Evolutionary conservation across 35 echinoderm and acorn worm species (phyloP).

Genomic region (Hemicentrotus pulcherrimus): DNA sequence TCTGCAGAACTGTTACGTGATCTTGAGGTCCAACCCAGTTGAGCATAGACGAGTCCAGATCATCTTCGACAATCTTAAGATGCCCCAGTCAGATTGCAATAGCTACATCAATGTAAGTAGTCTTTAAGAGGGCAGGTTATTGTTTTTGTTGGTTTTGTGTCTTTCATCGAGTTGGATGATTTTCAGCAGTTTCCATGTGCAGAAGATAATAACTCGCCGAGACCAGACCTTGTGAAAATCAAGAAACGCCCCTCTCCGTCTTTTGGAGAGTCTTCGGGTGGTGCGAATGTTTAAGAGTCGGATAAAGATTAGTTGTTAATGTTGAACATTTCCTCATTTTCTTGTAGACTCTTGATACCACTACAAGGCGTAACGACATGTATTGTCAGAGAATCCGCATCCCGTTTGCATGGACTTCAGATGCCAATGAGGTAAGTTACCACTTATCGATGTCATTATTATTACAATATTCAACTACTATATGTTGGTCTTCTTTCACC

Average conservation of each 20-base stretch:
- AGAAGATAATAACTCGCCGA: no score
- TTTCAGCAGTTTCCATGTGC: no score
- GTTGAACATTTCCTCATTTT: not conserved
- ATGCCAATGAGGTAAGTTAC: slow-evolving; percentile 69
- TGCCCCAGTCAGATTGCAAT: slow-evolving; percentile 57
- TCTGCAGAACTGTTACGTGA: slow-evolving; percentile 56
- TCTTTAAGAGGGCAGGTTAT: no score
- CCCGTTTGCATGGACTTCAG: slow-evolving; percentile 72
- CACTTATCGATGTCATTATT: no score
- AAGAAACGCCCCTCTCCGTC: not conserved
- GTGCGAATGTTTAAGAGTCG: not conserved
- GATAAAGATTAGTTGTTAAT: not conserved
- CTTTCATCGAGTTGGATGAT: no score
- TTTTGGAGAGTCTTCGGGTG: no score
- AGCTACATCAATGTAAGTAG: slow-evolving; percentile 67
- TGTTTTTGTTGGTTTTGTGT: no score
- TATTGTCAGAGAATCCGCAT: slow-evolving; percentile 54
- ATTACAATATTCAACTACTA: no score
- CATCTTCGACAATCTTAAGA: slow-evolving; percentile 52
- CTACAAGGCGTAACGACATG: slow-evolving; percentile 60
- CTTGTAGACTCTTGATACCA: slow-evolving; percentile 62
- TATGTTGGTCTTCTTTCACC: no score
- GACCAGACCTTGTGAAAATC: no score
- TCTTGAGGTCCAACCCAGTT: slow-evolving; percentile 61
- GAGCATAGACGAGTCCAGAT: slow-evolving; percentile 33